Conservation (phyloP, 2,888 invertebrate species). For the Cosmorhoe ocellata region DNA sequence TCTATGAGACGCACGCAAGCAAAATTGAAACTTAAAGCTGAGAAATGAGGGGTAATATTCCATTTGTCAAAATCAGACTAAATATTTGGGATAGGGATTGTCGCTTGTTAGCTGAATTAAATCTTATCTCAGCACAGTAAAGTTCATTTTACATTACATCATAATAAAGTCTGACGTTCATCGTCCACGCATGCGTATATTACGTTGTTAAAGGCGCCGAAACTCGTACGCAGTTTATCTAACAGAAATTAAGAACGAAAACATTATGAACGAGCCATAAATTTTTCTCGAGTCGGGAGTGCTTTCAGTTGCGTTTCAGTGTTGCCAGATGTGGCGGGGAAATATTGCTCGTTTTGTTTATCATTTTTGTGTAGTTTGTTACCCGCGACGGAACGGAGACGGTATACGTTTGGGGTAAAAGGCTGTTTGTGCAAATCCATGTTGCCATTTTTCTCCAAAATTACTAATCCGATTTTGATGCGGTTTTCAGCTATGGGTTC, state of each 20-base stretch:
- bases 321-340: conserved; percentile 55
- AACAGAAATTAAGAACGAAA: conserved; percentile 76
- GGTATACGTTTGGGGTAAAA: no score
- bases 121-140: not conserved
- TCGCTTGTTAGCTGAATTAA: not conserved
- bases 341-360: conserved; percentile 21
- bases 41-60: not conserved
- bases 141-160: conserved; percentile 1
- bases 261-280: conserved; percentile 73
- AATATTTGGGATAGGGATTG: not conserved
- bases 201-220: conserved; percentile 70
- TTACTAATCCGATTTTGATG: no score
- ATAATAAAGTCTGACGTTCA: not conserved
- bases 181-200: conserved; percentile 65
- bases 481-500: no score
- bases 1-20: not conserved
- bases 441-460: no score
- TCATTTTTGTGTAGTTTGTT: not conserved
- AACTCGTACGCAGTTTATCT: conserved; percentile 66
- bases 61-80: not conserved
- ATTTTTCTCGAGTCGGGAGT: conserved; percentile 59
- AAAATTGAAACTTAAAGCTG: not conserved
- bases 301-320: conserved; percentile 52
- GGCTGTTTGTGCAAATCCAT: no score
- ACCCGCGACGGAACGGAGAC: no score